Percentiles rank a stretch among this genome's conserved stretches.
These are phyloP conservation scores for Xenopus laevis DNA, from an alignment of 2,113 vertebrate genomes.

Conservation along the genomic window DNA sequence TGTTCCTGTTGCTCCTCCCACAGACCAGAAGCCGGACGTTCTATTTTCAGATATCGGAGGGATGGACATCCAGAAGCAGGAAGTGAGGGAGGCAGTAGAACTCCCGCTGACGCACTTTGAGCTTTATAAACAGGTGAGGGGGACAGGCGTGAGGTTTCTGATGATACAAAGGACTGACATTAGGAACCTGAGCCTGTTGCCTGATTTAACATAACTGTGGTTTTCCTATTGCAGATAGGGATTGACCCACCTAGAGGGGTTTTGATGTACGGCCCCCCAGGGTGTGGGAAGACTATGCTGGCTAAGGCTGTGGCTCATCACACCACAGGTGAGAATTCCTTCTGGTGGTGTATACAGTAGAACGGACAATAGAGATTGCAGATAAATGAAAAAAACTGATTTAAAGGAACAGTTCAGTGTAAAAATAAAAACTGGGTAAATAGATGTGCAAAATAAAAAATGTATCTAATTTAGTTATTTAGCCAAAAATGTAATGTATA, in stretches of 20 bases:
- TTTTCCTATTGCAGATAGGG: conserved; percentile 72
- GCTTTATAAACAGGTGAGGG: conserved; percentile 86
- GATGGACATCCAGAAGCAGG: conserved; percentile 97
- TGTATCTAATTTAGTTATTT: no score
- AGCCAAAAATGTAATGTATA: no score
- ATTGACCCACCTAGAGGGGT: conserved; percentile 90
- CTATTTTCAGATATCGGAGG: conserved; percentile 92
- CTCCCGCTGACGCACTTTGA: conserved; percentile 93
- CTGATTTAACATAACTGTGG: not conserved
- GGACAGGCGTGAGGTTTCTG: no score
- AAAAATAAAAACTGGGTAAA: no score
- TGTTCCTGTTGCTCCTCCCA: not conserved
- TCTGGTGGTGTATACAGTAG: no score
- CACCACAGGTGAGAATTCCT: conserved; percentile 74
- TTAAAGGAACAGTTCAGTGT: no score
- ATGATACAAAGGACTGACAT: not conserved
- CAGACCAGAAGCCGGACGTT: conserved; percentile 94
- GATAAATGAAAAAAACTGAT: no score
- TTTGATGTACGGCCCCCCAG: conserved; percentile 90
- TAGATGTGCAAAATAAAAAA: no score
- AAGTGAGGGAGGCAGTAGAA: conserved; percentile 90
- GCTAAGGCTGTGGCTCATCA: conserved; percentile 93
- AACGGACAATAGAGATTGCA: no score
- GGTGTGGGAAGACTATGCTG: conserved; percentile 93
- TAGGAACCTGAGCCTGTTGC: no score